Conservation (phyloP, 2,888 invertebrate genomes). For the Drosophila paramelanica region DNA sequence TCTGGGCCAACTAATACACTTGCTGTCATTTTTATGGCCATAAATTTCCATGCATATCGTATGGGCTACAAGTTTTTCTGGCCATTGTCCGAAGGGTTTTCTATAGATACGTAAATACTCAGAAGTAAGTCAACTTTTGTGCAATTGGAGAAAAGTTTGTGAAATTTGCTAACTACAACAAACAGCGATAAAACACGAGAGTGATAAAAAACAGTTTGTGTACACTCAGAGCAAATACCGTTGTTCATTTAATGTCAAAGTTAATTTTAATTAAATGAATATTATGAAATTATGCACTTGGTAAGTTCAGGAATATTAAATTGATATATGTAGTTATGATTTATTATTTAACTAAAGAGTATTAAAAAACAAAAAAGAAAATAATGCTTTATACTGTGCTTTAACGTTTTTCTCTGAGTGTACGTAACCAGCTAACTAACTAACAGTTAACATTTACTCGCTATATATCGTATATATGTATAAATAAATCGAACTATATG, state of each 20-base stretch:
- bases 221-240: background rate
- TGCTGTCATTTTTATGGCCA: constrained; percentile 29
- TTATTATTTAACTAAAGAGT: no score
- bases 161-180: constrained; percentile 17
- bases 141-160: constrained; percentile 1
- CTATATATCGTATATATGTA: background rate
- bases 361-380: no score
- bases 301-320: no score
- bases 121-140: constrained; percentile 6
- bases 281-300: no score
- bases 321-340: no score
- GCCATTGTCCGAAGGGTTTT: constrained; percentile 3
- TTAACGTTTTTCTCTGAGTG: background rate
- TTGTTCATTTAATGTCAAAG: no score
- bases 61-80: constrained; percentile 17
- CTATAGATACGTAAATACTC: background rate
- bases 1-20: constrained; percentile 52
- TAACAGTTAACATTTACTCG: constrained; percentile 15
- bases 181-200: background rate
- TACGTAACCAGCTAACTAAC: background rate
- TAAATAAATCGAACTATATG: constrained; percentile 6
- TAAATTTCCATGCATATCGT: constrained; percentile 35
- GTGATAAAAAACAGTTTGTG: background rate
- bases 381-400: no score
- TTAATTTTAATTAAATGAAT: no score